phyloP scores from a whole-genome alignment of 1,140 invertebrate species.

The Thaumatotibia leucotreta region DNA sequence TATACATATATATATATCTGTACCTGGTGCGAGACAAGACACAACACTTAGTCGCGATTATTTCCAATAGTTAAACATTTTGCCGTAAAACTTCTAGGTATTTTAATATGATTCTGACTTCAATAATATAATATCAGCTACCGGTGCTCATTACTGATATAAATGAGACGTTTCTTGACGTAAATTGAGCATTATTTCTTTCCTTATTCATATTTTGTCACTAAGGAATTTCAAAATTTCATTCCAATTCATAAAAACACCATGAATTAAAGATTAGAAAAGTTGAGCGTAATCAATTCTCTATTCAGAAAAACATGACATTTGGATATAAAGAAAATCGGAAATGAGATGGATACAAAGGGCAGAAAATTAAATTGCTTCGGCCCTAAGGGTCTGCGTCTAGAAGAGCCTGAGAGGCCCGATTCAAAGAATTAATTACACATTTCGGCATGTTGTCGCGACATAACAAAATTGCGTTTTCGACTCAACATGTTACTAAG shows the following conservation, averaged over 20 bases:
- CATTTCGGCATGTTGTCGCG: neutral
- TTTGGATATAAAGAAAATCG: neutral
- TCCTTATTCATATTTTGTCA: too few species aligned
- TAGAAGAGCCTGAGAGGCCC: neutral
- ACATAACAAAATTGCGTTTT: slow-evolving; percentile 4
- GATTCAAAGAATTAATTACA: slow-evolving; percentile 16
- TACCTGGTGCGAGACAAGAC: too few species aligned
- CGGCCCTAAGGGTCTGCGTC: neutral
- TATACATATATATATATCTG: too few species aligned
- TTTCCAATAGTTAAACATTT: too few species aligned
- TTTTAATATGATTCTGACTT: too few species aligned
- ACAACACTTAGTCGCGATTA: too few species aligned
- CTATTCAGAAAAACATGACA: neutral
- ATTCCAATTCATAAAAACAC: neutral
- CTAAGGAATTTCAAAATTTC: too few species aligned
- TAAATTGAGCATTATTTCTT: too few species aligned
- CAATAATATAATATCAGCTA: too few species aligned
- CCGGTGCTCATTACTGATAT: too few species aligned
- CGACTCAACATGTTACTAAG: neutral
- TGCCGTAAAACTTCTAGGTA: too few species aligned
- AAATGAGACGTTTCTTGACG: too few species aligned
- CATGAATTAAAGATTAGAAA: neutral
- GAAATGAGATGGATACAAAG: neutral
- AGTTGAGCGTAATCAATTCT: neutral
- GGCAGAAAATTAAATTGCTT: neutral